A percentile compares a stretch with the other conserved stretches of the same genome.
Evolutionary conservation across 2,113 vertebrate genomes (phyloP).

Genomic region (Rynchops niger): DNA sequence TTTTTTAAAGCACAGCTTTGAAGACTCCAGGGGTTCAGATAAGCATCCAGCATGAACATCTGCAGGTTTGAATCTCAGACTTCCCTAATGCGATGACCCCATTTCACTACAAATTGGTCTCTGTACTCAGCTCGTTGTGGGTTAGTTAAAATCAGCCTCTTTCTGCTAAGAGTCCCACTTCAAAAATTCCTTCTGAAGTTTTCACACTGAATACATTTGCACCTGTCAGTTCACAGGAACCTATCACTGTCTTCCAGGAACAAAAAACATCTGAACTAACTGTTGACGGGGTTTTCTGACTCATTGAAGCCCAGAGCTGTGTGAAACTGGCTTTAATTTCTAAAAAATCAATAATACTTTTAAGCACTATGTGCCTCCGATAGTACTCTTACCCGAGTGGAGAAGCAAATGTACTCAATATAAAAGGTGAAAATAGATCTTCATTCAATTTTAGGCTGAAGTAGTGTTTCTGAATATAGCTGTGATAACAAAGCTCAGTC

Average conservation of each 20-base stretch:
- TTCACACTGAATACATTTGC: constrained; percentile 17
- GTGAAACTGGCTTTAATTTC: constrained; percentile 54
- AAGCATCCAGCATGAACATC: not conserved
- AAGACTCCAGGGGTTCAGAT: not conserved
- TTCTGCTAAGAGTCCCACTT: not conserved
- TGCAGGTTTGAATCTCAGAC: not conserved
- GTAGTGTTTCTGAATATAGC: constrained; percentile 3
- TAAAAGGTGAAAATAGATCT: constrained; percentile 33
- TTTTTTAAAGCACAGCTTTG: not conserved
- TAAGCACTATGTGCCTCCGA: not conserved
- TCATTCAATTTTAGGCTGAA: constrained; percentile 22
- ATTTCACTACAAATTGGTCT: constrained; percentile 29
- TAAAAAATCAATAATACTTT: constrained; percentile 44
- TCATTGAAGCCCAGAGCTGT: constrained; percentile 3
- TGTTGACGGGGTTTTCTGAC: constrained; percentile 4
- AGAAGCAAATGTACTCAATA: not conserved
- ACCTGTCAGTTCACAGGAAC: constrained; percentile 1
- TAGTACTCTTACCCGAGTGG: not conserved
- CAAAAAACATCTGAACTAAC: not conserved
- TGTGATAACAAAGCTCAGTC: not conserved
- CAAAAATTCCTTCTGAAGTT: constrained; percentile 25
- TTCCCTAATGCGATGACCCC: not conserved
- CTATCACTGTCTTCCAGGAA: not conserved
- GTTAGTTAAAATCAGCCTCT: constrained; percentile 13
- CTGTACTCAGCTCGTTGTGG: not conserved